Evolutionary conservation across 2,888 invertebrate genomes (phyloP).

Genomic region (Platycheirus rosarum): DNA sequence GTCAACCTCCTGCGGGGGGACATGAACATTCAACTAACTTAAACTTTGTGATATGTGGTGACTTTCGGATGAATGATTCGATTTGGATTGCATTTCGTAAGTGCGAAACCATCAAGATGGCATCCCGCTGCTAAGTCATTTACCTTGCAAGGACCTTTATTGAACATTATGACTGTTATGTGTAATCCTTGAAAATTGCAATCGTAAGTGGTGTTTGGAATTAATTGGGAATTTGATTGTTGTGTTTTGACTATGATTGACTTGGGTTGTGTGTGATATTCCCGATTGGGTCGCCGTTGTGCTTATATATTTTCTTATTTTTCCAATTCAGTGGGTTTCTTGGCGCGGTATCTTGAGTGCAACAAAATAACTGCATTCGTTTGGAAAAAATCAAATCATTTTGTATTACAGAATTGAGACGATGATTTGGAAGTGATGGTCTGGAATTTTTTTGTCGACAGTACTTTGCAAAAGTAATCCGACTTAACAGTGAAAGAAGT

Average conservation of each 20-base stretch:
- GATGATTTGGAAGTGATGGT: too few relatives aligned
- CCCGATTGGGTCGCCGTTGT: conserved; percentile 10
- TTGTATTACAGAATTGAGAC: too few relatives aligned
- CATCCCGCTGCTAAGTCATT: conserved; percentile 54
- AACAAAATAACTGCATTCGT: conserved; percentile 3
- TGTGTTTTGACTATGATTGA: conserved; percentile 71
- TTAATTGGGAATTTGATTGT: conserved; percentile 73
- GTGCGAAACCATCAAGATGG: conserved; percentile 62
- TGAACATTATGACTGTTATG: background rate
- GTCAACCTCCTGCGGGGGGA: conserved; percentile 61
- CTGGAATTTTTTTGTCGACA: too few relatives aligned
- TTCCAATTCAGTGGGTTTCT: conserved; percentile 53
- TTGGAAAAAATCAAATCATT: background rate
- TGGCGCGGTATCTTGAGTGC: conserved; percentile 34
- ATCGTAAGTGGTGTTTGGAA: conserved; percentile 66
- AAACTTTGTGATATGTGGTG: conserved; percentile 39
- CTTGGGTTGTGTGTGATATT: conserved; percentile 65
- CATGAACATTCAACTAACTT: background rate
- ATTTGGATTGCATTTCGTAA: conserved; percentile 47
- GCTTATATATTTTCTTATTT: background rate
- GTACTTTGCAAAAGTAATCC: too few relatives aligned
- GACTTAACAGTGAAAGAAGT: too few relatives aligned
- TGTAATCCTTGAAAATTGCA: conserved; percentile 35
- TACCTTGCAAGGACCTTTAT: conserved; percentile 44
- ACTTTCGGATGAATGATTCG: conserved; percentile 43